Evolutionary conservation across 2,797 vertebrate species (phyloP), one percentile per base, ranked within the genome.

Genomic region (Poliocrania exsul): DNA sequence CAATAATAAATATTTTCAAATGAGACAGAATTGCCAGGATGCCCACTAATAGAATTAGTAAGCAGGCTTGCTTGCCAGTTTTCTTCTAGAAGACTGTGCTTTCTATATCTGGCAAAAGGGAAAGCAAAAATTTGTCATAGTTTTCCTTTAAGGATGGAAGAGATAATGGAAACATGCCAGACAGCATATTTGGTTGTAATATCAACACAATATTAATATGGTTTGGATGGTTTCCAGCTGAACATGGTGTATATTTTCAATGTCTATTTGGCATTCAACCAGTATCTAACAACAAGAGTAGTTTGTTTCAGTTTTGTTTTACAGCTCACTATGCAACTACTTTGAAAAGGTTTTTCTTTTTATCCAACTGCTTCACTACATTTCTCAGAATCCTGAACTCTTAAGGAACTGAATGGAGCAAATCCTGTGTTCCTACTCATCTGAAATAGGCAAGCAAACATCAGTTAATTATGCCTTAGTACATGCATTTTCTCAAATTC

Each of bases 251-350:
- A 4, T 79, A 79, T 82, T 93, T 92, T 85, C 88, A 91, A 12
- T 66, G 85, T 53, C 37, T 92, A 4, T 66, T 94, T 95, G 78
- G 77, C 86, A 87, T 84, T 88, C 62, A 56, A 60, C 37, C 67
- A 71, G 49, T 82, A 90, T 77, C 56, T 53, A 88, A 91, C 91
- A 91, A 89, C 25, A 91, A 74, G 31, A 90, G 67, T 15, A 88
- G 56, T 65, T 94, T 88, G 82, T 88, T 90, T 94, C 67, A 57
- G 6, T 81, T 92, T 86, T 94, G 38, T 38, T 88, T 88, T 72
- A 91, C 50, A 81, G 70, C 31, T 93, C 29, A 54, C 47, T 69
- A 29, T 62, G 44, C 38, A 88, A 88, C 38, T 54, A n/a, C 47
- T 92, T 92, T 81, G 47, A 62, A 93, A 93, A 53, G 13, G 9